A percentile compares a stretch with the other conserved stretches of the same genome.
Conservation (phyloP, 1,140 invertebrate genomes). For the Asobara japonica region DNA sequence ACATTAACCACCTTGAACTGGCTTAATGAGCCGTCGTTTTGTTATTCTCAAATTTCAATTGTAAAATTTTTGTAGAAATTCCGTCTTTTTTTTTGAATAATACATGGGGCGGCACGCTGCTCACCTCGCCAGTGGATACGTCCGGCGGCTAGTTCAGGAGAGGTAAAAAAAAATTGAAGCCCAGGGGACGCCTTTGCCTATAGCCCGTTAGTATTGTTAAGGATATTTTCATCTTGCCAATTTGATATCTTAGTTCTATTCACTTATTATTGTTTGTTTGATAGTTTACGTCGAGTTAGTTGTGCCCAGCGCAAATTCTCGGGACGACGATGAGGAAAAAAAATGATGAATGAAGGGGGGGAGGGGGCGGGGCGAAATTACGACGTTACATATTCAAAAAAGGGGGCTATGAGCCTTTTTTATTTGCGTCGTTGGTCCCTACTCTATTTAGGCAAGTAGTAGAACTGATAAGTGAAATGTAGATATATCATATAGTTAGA, state of each 20-base stretch:
- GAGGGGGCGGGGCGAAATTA: not conserved
- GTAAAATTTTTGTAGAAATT: no score
- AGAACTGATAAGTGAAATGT: constrained; percentile 57
- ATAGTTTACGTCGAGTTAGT: not conserved
- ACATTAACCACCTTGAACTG: no score
- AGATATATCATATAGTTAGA: constrained; percentile 65
- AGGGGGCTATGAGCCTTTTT: constrained; percentile 14
- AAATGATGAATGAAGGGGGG: not conserved
- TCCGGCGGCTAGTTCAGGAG: no score
- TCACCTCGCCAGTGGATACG: no score
- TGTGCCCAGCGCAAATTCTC: constrained; percentile 20
- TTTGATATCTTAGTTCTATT: not conserved
- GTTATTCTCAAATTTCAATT: no score
- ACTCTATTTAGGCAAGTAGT: constrained; percentile 28
- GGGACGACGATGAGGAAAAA: constrained; percentile 21
- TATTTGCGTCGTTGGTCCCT: constrained; percentile 35
- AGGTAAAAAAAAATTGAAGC: no score
- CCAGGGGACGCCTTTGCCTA: no score
- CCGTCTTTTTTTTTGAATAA: no score
- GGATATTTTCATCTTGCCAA: not conserved
- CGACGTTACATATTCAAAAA: not conserved
- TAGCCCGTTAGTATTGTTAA: not conserved
- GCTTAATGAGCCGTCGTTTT: no score
- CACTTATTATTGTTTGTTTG: not conserved
- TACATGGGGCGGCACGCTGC: no score